Conservation (phyloP, 2,888 invertebrate genomes). For the Epistrophella euchroma region DNA sequence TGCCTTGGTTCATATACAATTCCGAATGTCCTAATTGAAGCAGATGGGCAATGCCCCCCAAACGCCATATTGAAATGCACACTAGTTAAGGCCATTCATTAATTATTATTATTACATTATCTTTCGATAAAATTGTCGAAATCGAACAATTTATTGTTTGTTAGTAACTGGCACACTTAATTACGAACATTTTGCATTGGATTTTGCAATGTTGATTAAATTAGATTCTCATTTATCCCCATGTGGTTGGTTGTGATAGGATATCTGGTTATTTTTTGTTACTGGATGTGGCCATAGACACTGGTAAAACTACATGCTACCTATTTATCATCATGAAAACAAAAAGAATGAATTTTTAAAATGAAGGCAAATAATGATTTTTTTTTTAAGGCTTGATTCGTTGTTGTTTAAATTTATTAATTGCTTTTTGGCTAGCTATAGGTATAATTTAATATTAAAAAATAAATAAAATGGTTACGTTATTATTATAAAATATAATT, state of each 20-base stretch:
- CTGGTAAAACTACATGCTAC: constrained; percentile 2
- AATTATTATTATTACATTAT: neutral
- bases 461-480: constrained; percentile 30
- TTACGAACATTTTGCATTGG: constrained; percentile 38
- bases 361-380: neutral
- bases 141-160: constrained; percentile 1
- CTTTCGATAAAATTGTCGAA: constrained; percentile 14
- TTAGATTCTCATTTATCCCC: constrained; percentile 59
- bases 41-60: constrained; percentile 20
- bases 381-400: neutral
- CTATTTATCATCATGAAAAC: constrained; percentile 28
- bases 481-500: constrained; percentile 42
- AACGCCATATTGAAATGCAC: neutral
- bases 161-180: constrained; percentile 31
- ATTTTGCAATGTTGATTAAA: constrained; percentile 30
- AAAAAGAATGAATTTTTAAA: neutral
- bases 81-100: constrained; percentile 33
- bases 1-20: constrained; percentile 17
- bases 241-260: neutral
- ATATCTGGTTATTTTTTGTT: constrained; percentile 51
- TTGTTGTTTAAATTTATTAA: constrained; percentile 8
- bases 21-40: constrained; percentile 36
- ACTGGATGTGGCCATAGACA: constrained; percentile 51
- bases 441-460: neutral
- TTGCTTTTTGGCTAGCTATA: constrained; percentile 13